Percentiles rank a stretch among this genome's conserved stretches.
Evolutionary conservation across 1,140 invertebrate species (phyloP).

Genomic region (Drosophila virilis): DNA sequence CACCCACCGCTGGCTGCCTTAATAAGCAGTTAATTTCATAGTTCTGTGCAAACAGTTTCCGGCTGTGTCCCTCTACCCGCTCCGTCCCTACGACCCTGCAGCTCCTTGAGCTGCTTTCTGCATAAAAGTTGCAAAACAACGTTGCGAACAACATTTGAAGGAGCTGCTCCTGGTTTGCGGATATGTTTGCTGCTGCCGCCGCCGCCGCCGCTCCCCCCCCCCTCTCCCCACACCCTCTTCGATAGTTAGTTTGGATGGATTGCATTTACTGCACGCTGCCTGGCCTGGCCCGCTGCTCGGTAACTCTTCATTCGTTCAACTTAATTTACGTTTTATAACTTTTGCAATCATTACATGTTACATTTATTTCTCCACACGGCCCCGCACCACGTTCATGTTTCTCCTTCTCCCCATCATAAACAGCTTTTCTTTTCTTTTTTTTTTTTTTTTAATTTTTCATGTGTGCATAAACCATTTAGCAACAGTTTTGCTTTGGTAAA

Average conservation of each 20-base stretch:
- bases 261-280: constrained; percentile 30
- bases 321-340: constrained; percentile 82
- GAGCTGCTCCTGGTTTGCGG: constrained; percentile 29
- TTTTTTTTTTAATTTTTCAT: constrained; percentile 46
- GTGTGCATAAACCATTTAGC: constrained; percentile 78
- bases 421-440: constrained; percentile 1
- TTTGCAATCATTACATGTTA: constrained; percentile 80
- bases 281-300: constrained; percentile 26
- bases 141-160: constrained; percentile 61
- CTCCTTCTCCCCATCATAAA: background rate
- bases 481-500: constrained; percentile 74
- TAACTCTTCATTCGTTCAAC: constrained; percentile 78
- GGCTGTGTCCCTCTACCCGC: constrained; percentile 5
- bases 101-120: constrained; percentile 17
- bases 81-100: background rate
- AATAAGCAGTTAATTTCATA: constrained; percentile 82
- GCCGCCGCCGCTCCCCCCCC: too few species aligned
- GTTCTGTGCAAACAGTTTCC: constrained; percentile 57
- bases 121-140: constrained; percentile 65
- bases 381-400: background rate
- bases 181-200: constrained; percentile 1
- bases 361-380: constrained; percentile 61
- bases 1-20: constrained; percentile 39
- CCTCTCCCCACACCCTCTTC: too few species aligned
- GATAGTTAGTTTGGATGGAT: constrained; percentile 3